These are phyloP conservation scores for Cavia aperea DNA, from an alignment of 2,113 vertebrate genomes.

Conservation along the genomic window DNA sequence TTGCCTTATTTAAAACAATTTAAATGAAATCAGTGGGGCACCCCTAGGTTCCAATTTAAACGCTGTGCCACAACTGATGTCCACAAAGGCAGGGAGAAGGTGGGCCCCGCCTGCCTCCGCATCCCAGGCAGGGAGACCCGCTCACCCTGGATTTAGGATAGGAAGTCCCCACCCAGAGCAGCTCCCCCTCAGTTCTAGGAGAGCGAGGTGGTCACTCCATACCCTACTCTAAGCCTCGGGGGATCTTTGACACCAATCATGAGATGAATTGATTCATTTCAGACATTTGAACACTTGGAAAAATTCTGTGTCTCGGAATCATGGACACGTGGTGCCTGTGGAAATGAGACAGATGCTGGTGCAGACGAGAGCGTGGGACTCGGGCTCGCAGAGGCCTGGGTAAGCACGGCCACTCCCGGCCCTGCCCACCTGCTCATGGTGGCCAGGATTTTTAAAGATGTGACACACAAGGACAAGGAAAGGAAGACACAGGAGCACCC, in stretches of 20 bases:
- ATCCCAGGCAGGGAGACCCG: no score
- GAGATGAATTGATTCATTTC: neutral
- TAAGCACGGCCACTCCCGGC: neutral
- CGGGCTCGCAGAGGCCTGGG: neutral
- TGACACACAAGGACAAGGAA: neutral
- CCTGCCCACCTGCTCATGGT: neutral
- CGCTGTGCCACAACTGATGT: neutral
- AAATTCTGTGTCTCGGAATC: neutral
- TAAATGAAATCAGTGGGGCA: neutral
- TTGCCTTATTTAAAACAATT: neutral
- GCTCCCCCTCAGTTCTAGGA: no score
- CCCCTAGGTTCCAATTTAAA: neutral
- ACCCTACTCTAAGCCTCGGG: neutral
- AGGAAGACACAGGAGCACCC: neutral
- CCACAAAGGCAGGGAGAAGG: neutral
- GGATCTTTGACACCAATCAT: neutral
- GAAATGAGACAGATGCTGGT: neutral
- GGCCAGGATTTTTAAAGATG: neutral
- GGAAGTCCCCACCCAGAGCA: neutral
- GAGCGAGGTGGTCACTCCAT: rapidly evolving
- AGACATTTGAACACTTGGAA: neutral
- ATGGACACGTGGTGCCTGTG: neutral
- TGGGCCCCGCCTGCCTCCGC: no score
- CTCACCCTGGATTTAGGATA: neutral
- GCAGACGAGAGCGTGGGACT: neutral